Percentiles rank a stretch among this genome's conserved stretches.
Conservation (phyloP, 2,113 vertebrate species). For the Grantiella picta region DNA sequence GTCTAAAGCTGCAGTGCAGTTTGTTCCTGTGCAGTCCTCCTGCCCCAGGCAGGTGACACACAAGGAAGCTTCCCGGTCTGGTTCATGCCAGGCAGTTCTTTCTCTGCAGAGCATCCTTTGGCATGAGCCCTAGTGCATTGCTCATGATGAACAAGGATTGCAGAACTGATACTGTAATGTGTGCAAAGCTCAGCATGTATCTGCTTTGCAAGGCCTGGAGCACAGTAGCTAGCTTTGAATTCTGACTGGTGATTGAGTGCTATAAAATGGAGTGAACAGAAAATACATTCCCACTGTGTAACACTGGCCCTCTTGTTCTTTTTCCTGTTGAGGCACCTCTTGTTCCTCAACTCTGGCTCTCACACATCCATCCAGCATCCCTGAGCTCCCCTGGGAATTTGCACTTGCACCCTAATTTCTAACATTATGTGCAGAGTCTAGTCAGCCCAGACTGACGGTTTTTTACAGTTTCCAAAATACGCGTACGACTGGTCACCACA, state of each 20-base stretch:
- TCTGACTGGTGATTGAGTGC: neutral
- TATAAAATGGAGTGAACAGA: neutral
- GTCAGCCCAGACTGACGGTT: neutral
- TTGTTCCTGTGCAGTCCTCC: neutral
- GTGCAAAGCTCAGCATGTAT: neutral
- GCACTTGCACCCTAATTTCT: neutral
- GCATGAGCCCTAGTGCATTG: rapidly evolving
- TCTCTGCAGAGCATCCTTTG: neutral
- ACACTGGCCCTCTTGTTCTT: neutral
- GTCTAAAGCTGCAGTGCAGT: neutral
- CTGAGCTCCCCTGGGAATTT: neutral
- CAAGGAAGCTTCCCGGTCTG: neutral
- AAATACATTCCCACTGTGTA: neutral
- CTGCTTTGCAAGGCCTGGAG: neutral
- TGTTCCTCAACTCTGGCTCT: neutral
- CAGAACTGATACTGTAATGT: neutral
- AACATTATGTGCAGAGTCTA: neutral
- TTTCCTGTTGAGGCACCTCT: neutral
- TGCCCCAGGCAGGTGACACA: neutral
- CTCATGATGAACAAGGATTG: neutral
- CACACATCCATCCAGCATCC: neutral
- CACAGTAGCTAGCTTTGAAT: neutral
- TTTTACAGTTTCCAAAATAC: neutral
- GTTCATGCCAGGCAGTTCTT: neutral
- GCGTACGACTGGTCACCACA: rapidly evolving